Evolutionary conservation across 1,140 invertebrate genomes (phyloP), one percentile per base, ranked within the genome.

Genomic region (Musca vetustissima): DNA sequence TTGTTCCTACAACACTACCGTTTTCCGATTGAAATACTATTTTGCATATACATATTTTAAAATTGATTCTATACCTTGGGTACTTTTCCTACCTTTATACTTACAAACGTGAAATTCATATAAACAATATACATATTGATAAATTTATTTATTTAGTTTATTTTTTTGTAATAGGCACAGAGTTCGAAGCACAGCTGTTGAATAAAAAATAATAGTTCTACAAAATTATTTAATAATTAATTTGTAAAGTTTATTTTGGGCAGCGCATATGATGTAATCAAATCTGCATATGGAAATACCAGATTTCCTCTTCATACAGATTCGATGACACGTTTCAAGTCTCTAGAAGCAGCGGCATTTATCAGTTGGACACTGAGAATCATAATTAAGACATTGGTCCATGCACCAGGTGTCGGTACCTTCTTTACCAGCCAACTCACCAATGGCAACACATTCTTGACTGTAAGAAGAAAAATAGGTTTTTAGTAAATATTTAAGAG

Each of bases 341-440:
- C 7, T 49, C 64, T 82, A 87, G 70, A 90, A 92, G 80, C 93
- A 94, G 69, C 84, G 83, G 74, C 93, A 94, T 76, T 89, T 86
- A 72, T 92, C 81, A 25, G 82, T 81, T 2, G 92, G 91, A 77
- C 93, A 94, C 52, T 85, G 77, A 2, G 89, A 86, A 14, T 88
- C 87, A 80, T 92, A 91, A 17, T 91, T 88, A 67, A 93, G 86
- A 83, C 93, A 94, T 70, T 90, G 86, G 78, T 94, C 92, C 87
- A 91, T 88, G 76, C 93, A 94, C 74, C 92, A 92, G n/a, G 90
- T 87, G 72, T 92, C 91, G 7, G 92, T 91, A 25, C 92, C 92
- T 14, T 86, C 85, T 65, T 85, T 84, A 14, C 90, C 91, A 73
- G 84, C 87, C 68, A 92, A 80, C 72, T 93, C 90, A 11, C 92